phyloP scores from a whole-genome alignment of 1,140 invertebrate genomes.

The Apis laboriosa region DNA sequence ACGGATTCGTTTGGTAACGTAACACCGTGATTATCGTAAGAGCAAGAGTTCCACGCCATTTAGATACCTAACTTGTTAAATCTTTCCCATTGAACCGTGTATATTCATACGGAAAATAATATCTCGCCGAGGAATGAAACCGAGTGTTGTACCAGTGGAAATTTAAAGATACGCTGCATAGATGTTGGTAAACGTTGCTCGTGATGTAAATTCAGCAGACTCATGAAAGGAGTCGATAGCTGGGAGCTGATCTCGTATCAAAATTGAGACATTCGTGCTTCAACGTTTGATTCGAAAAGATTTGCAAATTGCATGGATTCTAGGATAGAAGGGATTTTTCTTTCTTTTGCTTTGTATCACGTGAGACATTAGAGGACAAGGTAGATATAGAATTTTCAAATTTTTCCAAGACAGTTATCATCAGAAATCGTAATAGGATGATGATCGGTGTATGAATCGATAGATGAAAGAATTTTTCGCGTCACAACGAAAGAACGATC shows the following conservation, averaged over 20 bases:
- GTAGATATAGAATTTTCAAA: neutral
- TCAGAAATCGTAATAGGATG: no score
- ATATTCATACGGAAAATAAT: neutral
- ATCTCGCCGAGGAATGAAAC: neutral
- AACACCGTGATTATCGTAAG: neutral
- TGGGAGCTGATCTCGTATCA: neutral
- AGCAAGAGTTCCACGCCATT: neutral
- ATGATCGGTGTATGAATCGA: neutral
- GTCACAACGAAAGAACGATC: constrained; percentile 32
- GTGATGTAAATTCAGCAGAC: constrained; percentile 1
- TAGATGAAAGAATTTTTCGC: neutral
- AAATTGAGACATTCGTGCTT: constrained; percentile 21
- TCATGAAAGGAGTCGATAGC: neutral
- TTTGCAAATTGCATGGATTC: neutral
- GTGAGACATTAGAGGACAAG: neutral
- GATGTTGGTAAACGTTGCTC: neutral
- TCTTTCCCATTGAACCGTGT: neutral
- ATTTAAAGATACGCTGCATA: neutral
- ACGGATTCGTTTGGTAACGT: neutral
- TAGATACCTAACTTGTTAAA: neutral
- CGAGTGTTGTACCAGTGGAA: neutral
- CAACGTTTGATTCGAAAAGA: neutral
- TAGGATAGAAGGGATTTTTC: neutral
- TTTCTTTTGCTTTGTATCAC: neutral
- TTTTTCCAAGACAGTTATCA: no score